Evolutionary conservation across 2,888 invertebrate genomes (phyloP).

Genomic region (Lagria hirta): DNA sequence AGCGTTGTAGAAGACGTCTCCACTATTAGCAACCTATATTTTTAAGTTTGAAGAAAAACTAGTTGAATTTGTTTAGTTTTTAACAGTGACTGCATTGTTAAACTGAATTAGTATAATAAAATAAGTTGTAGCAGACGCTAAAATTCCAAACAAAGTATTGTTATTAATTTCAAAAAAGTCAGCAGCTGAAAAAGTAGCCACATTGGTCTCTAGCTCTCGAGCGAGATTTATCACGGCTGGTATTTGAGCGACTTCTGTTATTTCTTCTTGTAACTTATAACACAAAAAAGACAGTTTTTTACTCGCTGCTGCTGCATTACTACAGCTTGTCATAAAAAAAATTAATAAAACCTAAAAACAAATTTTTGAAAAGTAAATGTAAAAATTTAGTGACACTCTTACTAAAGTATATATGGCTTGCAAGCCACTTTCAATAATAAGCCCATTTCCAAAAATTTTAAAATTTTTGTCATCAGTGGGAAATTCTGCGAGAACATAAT

Average conservation of each 20-base stretch:
- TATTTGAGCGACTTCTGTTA: too few species aligned
- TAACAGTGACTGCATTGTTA: too few species aligned
- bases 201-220: constrained; percentile 7
- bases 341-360: too few species aligned
- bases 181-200: constrained; percentile 19
- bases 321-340: not conserved
- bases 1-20: too few species aligned
- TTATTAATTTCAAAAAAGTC: constrained; percentile 27
- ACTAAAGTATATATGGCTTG: too few species aligned
- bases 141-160: constrained; percentile 16
- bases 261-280: constrained; percentile 17
- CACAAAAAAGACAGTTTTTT: constrained; percentile 5
- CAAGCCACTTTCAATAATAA: not conserved
- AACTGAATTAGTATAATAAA: constrained; percentile 13
- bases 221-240: too few species aligned
- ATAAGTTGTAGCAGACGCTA: constrained; percentile 24
- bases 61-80: too few species aligned
- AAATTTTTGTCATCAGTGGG: not conserved
- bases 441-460: not conserved
- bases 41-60: too few species aligned
- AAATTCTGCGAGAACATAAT: not conserved
- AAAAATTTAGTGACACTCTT: too few species aligned
- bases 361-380: too few species aligned
- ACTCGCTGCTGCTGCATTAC: not conserved
- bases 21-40: too few species aligned